Evolutionary conservation across 2,113 vertebrate genomes (phyloP).

Genomic region (Campylorhamphus procurvoides): DNA sequence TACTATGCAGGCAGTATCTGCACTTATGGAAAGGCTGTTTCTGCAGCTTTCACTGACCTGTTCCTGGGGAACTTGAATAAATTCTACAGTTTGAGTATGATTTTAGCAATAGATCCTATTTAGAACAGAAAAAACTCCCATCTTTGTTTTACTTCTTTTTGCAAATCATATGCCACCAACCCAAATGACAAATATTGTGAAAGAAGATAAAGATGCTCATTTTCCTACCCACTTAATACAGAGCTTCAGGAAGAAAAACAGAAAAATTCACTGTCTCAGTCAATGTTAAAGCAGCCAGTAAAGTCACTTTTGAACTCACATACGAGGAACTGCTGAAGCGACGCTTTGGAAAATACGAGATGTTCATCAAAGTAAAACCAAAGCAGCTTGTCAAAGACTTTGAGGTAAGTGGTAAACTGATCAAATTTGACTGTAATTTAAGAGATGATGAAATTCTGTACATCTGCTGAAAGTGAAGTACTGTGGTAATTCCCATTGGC

Average conservation of each 20-base stretch:
- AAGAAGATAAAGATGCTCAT: neutral
- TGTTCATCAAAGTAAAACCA: constrained; percentile 88
- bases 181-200: neutral
- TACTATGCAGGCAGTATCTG: neutral
- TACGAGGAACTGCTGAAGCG: constrained; percentile 93
- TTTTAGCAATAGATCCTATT: neutral
- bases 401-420: constrained; percentile 76
- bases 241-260: constrained; percentile 89
- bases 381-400: constrained; percentile 88
- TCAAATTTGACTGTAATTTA: neutral
- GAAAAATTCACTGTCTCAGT: constrained; percentile 93
- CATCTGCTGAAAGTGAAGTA: neutral
- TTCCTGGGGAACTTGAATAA: neutral
- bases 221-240: constrained; percentile 50
- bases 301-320: constrained; percentile 89
- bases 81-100: neutral
- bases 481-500: neutral
- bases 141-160: neutral
- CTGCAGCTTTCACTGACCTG: neutral
- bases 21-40: neutral
- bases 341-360: constrained; percentile 84
- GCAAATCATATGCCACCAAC: neutral
- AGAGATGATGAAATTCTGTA: neutral
- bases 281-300: constrained; percentile 83
- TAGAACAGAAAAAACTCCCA: neutral